Evolutionary conservation across 2,888 invertebrate species (phyloP).

Genomic region (Cheilosia scutellata): DNA sequence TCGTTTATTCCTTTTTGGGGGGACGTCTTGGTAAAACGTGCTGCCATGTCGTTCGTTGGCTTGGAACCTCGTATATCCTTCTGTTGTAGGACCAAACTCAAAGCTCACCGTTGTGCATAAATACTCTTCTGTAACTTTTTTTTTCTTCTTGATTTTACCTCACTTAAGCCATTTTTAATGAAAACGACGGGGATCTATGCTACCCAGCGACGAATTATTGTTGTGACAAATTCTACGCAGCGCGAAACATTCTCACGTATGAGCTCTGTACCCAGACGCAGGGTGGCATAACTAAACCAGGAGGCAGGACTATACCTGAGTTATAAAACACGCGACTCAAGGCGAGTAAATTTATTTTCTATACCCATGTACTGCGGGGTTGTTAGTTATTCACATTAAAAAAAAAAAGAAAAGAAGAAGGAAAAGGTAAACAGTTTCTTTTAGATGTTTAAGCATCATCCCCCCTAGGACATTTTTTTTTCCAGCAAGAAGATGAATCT

Average conservation of each 20-base stretch:
- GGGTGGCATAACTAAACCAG: conserved; percentile 43
- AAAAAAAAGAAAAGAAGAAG: conserved; percentile 3
- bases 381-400: conserved; percentile 58
- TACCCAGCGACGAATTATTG: conserved; percentile 71
- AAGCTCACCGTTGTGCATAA: conserved; percentile 72
- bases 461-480: conserved; percentile 7
- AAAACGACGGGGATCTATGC: conserved; percentile 70
- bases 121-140: conserved; percentile 51
- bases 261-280: conserved; percentile 5
- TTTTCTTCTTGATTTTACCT: conserved; percentile 45
- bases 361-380: conserved; percentile 62
- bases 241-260: conserved; percentile 67
- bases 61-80: conserved; percentile 71
- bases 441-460: conserved; percentile 38
- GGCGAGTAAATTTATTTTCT: conserved; percentile 71
- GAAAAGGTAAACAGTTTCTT: conserved; percentile 55
- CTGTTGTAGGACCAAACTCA: conserved; percentile 51
- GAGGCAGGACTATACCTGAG: conserved; percentile 66
- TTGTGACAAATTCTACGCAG: conserved; percentile 76
- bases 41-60: conserved; percentile 57
- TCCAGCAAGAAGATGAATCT: conserved; percentile 48
- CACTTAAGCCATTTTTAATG: conserved; percentile 72
- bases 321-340: conserved; percentile 72
- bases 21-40: conserved; percentile 63
- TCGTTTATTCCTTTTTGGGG: conserved; percentile 33